These are phyloP conservation scores for Hirudinaria manillensis DNA, from an alignment of 2,888 invertebrate genomes.

Conservation along the genomic window DNA sequence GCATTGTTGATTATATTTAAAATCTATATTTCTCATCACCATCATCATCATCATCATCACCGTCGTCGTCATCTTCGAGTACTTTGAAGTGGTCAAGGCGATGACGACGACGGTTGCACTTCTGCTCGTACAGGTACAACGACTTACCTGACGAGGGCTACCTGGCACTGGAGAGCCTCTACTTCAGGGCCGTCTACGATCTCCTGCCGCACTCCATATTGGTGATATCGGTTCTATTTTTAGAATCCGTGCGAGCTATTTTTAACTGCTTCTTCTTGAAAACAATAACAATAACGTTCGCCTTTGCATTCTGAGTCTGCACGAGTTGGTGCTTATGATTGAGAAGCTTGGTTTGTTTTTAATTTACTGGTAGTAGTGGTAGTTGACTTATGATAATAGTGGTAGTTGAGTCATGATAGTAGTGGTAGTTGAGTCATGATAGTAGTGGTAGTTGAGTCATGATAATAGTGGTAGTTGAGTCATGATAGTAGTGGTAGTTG, in stretches of 20 bases:
- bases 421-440: background rate
- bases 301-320: too few relatives aligned
- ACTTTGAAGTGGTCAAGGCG: background rate
- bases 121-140: slow-evolving; percentile 1
- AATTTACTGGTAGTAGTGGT: too few relatives aligned
- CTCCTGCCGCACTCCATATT: background rate
- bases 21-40: too few relatives aligned
- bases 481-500: background rate
- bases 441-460: background rate
- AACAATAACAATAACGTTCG: background rate
- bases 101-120: background rate
- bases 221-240: background rate
- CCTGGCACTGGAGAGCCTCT: background rate
- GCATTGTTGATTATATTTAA: too few relatives aligned
- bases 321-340: too few relatives aligned
- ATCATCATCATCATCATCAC: too few relatives aligned
- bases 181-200: slow-evolving; percentile 5
- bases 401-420: background rate
- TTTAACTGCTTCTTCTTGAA: background rate
- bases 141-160: slow-evolving; percentile 1
- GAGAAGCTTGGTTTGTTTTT: too few relatives aligned
- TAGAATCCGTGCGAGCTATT: background rate
- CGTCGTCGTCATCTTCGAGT: too few relatives aligned
- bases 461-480: background rate
- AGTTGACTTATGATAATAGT: too few relatives aligned